Evolutionary conservation across 2,797 vertebrate genomes (phyloP).

Genomic region (Tragelaphus eurycerus): DNA sequence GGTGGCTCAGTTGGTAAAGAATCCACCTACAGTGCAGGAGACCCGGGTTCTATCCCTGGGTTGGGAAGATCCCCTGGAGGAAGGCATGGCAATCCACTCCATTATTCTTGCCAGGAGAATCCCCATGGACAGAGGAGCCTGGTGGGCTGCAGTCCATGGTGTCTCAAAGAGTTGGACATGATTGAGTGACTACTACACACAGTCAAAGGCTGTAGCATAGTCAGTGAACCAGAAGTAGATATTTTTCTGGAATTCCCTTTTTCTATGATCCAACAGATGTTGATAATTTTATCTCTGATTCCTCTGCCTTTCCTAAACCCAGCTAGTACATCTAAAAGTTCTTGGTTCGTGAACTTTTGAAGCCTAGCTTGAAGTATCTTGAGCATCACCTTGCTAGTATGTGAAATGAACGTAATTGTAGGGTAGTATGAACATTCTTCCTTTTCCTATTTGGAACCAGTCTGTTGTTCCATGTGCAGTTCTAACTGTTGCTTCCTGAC

Average conservation of each 20-base stretch:
- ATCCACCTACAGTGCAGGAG: not conserved
- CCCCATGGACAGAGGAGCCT: not conserved
- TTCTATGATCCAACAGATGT: not conserved
- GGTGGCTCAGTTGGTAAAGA: not conserved
- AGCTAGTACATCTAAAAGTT: not conserved
- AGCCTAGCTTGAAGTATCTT: not conserved
- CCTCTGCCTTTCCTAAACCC: not conserved
- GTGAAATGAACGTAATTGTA: not conserved
- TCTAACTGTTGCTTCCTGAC: too few species aligned
- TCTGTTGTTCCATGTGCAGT: too few species aligned
- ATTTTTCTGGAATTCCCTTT: not conserved
- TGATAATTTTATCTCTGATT: not conserved
- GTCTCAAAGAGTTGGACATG: not conserved
- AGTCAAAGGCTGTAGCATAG: not conserved
- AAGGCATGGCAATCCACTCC: not conserved
- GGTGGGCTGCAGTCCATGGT: not conserved
- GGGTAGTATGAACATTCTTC: not conserved
- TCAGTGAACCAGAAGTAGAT: not conserved
- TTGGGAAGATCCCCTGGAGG: not conserved
- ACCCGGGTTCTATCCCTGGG: not conserved
- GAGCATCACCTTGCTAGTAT: not conserved
- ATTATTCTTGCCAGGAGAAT: not conserved
- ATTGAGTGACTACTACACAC: not conserved
- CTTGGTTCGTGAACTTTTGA: not conserved
- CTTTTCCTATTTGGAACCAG: too few species aligned